Evolutionary conservation across 2,888 invertebrate species (phyloP).

Genomic region (Coelogynopora nodosa): DNA sequence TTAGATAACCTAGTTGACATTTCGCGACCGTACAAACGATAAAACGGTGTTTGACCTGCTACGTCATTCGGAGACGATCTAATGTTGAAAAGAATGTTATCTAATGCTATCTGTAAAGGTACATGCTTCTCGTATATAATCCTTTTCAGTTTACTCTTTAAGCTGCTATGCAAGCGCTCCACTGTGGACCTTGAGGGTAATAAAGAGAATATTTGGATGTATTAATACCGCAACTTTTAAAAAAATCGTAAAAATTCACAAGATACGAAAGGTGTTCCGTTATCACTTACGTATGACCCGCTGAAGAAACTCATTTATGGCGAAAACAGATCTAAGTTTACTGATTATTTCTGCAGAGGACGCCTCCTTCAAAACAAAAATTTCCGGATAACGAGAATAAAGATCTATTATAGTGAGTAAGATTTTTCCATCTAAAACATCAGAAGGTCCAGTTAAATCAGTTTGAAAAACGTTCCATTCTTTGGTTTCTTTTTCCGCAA

Average conservation of each 20-base stretch:
- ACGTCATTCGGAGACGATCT: no score
- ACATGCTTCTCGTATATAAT: no score
- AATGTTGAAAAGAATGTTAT: no score
- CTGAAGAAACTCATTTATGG: neutral
- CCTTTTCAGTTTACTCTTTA: no score
- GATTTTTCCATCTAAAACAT: neutral
- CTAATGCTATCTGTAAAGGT: no score
- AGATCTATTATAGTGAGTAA: neutral
- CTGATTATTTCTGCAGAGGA: neutral
- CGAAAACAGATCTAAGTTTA: neutral
- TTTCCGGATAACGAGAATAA: neutral
- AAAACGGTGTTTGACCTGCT: no score
- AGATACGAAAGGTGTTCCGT: neutral
- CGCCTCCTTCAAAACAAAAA: constrained; percentile 1
- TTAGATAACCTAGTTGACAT: no score
- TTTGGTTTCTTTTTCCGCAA: neutral
- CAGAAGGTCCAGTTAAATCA: constrained; percentile 13
- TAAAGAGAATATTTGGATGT: neutral
- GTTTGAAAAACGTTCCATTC: neutral
- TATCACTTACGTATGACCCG: neutral
- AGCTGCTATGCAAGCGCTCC: neutral
- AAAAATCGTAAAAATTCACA: neutral
- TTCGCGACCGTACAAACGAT: no score
- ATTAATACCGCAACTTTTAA: neutral
- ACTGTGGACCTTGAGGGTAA: neutral